phyloP scores from a whole-genome alignment of 2,888 invertebrate species.

The Sepiola atlantica region DNA sequence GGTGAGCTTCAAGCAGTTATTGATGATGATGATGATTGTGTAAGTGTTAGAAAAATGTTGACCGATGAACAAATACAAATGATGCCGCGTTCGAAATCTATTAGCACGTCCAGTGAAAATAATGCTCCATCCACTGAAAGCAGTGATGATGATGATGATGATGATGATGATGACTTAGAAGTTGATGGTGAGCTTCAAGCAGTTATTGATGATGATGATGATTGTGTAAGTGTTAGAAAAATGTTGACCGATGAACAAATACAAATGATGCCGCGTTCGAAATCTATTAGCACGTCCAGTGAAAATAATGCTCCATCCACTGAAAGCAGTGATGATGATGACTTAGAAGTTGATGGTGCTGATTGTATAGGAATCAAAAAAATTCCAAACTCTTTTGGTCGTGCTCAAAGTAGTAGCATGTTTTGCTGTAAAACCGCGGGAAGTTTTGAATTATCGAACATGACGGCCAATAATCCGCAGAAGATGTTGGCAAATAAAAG shows the following conservation, averaged over 20 bases:
- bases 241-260: not conserved
- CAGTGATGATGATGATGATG: not conserved
- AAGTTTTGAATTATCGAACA: not conserved
- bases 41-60: no score
- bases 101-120: not conserved
- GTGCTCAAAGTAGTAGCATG: not conserved
- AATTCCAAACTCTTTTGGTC: not conserved
- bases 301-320: not conserved
- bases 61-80: not conserved
- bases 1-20: not conserved
- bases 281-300: not conserved
- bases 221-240: no score
- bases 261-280: not conserved
- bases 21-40: no score
- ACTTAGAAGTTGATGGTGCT: not conserved
- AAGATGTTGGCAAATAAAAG: not conserved
- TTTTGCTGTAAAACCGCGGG: no score
- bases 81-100: not conserved
- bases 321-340: not conserved
- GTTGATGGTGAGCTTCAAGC: not conserved
- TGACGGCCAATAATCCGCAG: not conserved
- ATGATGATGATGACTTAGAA: constrained; percentile 1
- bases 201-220: no score
- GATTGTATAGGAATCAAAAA: not conserved
- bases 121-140: not conserved